Evolutionary conservation across 1,140 invertebrate genomes (phyloP), one percentile per base, ranked within the genome.

Genomic region (Drosophila cardini): DNA sequence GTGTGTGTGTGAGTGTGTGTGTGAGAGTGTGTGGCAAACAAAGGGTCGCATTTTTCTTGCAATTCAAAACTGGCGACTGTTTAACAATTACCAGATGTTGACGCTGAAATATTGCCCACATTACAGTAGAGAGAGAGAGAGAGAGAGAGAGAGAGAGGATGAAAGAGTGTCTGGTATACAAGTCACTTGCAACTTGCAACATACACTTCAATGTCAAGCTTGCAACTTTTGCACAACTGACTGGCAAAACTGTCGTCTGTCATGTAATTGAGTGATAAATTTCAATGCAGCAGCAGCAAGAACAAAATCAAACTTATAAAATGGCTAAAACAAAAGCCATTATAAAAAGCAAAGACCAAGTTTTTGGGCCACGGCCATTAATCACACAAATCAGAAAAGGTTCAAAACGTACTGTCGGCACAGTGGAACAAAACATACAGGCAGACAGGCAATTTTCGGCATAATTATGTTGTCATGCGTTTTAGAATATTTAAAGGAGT

Each of bases 21-120:
- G 36, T 13, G 38, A 45, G 48, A 60, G 40, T 55, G 40, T 55
- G 50, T 32, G 15, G 18, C 36, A 52, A 63, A 89, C 84, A 89
- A 89, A 89, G 84, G 58, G 50, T 43, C 58, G 80, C 84, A 89
- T 89, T 89, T 89, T 89, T 73, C 80, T 84, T 78, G 56, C 53
- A 70, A 76, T 57, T 69, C 72, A 63, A 21, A 63, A 21, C 16
- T 57, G 73, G 40, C 69, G 69, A 60, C 69, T 65, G 73, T 55
- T 89, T 89, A 89, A 89, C 84, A 89, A 89, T 89, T 84, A 84
- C 80, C 84, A 89, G 84, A 89, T 89, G 84, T 87, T 87, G 48
- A 15, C 10, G 63, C 67, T 58, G 45, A 76, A 78, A 78, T 76
- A 78, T 79, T 73, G 68, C 58, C 34, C 50, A 70, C 65, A 68